Conservation (phyloP, 2,888 invertebrate genomes). For the Leptodirus hochenwartii region DNA sequence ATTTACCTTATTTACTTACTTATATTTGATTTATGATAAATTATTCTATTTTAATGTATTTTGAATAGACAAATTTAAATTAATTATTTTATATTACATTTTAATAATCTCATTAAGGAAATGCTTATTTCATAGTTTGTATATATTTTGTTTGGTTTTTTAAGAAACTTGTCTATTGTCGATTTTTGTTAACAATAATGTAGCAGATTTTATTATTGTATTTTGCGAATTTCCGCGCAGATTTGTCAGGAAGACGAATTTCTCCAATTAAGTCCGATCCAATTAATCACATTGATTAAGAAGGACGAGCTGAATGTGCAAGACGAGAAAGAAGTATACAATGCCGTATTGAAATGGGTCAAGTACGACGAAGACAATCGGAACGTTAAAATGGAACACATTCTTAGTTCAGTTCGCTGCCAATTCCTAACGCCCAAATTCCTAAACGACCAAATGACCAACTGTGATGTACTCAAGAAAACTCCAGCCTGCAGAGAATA, state of each 20-base stretch:
- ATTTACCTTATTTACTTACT: too few species aligned
- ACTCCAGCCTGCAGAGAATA: conserved; percentile 81
- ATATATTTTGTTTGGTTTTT: too few species aligned
- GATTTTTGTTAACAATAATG: too few species aligned
- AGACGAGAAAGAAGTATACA: conserved; percentile 82
- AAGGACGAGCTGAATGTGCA: conserved; percentile 84
- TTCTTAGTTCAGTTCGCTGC: conserved; percentile 75
- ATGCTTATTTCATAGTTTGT: too few species aligned
- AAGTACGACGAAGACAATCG: conserved; percentile 72
- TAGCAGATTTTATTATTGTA: too few species aligned
- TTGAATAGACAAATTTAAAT: too few species aligned
- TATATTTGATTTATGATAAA: too few species aligned
- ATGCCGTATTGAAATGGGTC: conserved; percentile 84
- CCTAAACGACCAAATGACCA: conserved; percentile 78
- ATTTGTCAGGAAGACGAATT: conserved; percentile 89
- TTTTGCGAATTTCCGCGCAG: conserved; percentile 29
- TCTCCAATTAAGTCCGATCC: conserved; percentile 59
- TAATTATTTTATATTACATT: too few species aligned
- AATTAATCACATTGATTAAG: conserved; percentile 64
- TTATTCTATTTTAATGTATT: too few species aligned
- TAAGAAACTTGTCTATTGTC: too few species aligned
- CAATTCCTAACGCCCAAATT: conserved; percentile 84
- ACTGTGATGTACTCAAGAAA: conserved; percentile 72
- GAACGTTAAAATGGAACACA: conserved; percentile 70
- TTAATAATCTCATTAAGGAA: too few species aligned